Evolutionary conservation across 2,888 invertebrate genomes (phyloP), one percentile per base, ranked within the genome.

Genomic region (Melieria crassipennis): DNA sequence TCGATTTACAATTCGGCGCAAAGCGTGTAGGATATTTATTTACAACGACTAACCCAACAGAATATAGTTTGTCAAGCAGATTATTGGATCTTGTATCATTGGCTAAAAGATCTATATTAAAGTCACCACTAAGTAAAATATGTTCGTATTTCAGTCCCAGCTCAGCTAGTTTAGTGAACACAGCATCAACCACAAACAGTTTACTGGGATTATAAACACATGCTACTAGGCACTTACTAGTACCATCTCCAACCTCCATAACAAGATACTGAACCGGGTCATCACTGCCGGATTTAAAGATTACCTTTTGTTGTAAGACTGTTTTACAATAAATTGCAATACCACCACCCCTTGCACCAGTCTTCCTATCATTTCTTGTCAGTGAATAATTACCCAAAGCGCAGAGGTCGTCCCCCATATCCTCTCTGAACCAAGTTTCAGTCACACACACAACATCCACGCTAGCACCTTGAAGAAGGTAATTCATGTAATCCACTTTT

Each of bases 181-280:
- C 5, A 50, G 7, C 5, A 16, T 45, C 5, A 45, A 58, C 9
- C 3, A 61, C 60, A 48, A 61, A 48, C 6, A 42, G 42, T 7
- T 42, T 56, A 43, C n/a, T 43, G 10, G 16, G 50, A 50, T 64
- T 64, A 50, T 64, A 64, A 13, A 64, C 50, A 50, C 50, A 50
- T 11, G 11, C 50, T 10, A 50, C 50, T 10, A 50, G 50, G 11
- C 50, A 50, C 50, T 50, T 50, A 10, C 11, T 11, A 50, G 9
- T 10, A 11, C 1, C 50, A 50, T 50, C 1, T 11, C 1, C 50
- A 50, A 50, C 11, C 9, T 65, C 57, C 9, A 57, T 30, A 13
- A 68, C 43, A 7, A 68, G 58, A 42, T 64, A 72, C 55, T 11
- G 5, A 16, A 64, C 68, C 11, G 57, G 57, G n/a, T 72, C 69